Conservation (phyloP, 2,113 vertebrate genomes). For the Malurus melanocephalus region DNA sequence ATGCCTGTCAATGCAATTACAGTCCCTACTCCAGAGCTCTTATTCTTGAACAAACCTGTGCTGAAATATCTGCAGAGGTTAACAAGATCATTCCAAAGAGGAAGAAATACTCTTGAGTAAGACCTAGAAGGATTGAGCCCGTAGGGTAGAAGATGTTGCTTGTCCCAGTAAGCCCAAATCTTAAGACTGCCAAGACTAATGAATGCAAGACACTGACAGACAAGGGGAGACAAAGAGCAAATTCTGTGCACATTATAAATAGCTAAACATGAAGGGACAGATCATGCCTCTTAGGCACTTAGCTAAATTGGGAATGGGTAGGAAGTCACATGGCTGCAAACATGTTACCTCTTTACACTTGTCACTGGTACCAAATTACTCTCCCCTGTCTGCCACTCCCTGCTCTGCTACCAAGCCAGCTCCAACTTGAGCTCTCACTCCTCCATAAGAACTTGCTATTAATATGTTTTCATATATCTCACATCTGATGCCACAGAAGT, state of each 20-base stretch:
- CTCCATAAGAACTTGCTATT: neutral
- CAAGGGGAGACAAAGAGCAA: slow-evolving; percentile 11
- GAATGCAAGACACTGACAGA: slow-evolving; percentile 10
- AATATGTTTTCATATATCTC: neutral
- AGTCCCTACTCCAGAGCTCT: neutral
- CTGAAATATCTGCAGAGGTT: neutral
- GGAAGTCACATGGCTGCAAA: slow-evolving; percentile 41
- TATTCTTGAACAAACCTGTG: neutral
- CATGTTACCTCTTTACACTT: slow-evolving; percentile 13
- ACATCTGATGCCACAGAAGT: neutral
- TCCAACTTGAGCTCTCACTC: neutral
- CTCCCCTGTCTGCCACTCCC: neutral
- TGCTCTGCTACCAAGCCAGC: neutral
- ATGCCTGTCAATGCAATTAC: neutral
- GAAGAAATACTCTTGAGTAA: neutral
- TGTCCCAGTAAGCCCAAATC: slow-evolving; percentile 6
- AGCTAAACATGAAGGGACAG: slow-evolving; percentile 27
- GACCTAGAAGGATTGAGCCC: neutral
- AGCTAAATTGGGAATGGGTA: slow-evolving; percentile 41
- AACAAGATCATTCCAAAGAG: neutral
- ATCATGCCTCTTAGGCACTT: neutral
- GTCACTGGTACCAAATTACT: slow-evolving; percentile 13
- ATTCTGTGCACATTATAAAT: neutral
- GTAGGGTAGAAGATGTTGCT: neutral
- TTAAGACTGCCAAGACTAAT: slow-evolving; percentile 15